Evolutionary conservation across 2,888 invertebrate genomes (phyloP).

Genomic region (Zaprionus bogoriensis): DNA sequence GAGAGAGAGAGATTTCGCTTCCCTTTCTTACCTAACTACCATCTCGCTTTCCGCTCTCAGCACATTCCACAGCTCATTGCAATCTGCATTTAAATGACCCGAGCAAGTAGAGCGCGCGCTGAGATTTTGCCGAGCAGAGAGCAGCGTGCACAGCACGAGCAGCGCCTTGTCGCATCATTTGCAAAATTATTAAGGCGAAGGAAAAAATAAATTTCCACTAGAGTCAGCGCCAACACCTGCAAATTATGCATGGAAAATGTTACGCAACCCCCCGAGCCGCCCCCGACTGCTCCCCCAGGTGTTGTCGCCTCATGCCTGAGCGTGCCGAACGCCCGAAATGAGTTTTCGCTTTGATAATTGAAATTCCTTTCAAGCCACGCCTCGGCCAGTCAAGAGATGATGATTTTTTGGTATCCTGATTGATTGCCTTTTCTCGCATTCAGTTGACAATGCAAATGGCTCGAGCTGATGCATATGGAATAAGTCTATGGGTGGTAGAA

Average conservation of each 20-base stretch:
- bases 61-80: conserved; percentile 54
- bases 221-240: conserved; percentile 36
- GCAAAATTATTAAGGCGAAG: conserved; percentile 62
- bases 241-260: conserved; percentile 48
- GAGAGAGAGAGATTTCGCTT: no score
- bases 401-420: conserved; percentile 32
- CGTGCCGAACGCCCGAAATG: conserved; percentile 46
- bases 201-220: conserved; percentile 32
- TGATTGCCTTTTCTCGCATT: conserved; percentile 36
- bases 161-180: conserved; percentile 67
- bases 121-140: conserved; percentile 47
- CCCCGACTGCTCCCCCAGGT: conserved; percentile 12
- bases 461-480: neutral
- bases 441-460: neutral
- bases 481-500: neutral
- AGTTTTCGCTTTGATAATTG: conserved; percentile 49
- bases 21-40: no score
- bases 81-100: conserved; percentile 78
- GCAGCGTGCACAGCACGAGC: neutral
- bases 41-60: neutral
- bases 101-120: conserved; percentile 34
- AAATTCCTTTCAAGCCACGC: conserved; percentile 47
- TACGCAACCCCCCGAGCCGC: neutral
- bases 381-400: conserved; percentile 5
- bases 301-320: conserved; percentile 23